Evolutionary conservation across 1,140 invertebrate genomes (phyloP).

Genomic region (Eurosta solidaginis): DNA sequence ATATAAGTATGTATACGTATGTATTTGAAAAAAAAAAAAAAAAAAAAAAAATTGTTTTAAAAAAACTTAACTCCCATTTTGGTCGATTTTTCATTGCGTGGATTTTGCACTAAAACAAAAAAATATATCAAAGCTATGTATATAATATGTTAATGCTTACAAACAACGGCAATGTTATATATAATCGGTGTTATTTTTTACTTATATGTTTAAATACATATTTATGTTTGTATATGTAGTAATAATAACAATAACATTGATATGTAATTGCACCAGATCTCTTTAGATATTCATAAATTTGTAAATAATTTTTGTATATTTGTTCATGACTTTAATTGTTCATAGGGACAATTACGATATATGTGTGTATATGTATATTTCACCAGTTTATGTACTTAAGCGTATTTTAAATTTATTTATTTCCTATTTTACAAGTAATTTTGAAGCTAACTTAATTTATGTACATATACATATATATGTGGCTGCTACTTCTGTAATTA

Average conservation of each 20-base stretch:
- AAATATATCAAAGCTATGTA: neutral
- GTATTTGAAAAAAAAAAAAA: no score
- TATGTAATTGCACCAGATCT: neutral
- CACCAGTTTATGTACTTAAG: neutral
- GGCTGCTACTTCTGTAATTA: slow-evolving; percentile 9
- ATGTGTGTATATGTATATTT: neutral
- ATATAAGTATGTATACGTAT: no score
- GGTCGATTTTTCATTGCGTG: neutral
- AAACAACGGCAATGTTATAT: neutral
- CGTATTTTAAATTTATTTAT: neutral
- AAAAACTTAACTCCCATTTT: no score
- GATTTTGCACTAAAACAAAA: neutral
- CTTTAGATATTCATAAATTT: neutral
- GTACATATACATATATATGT: neutral
- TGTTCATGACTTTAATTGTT: neutral
- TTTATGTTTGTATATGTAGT: neutral
- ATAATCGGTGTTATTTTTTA: neutral
- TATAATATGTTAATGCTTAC: neutral
- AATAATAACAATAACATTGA: neutral
- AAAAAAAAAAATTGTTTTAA: no score
- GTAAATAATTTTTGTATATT: neutral
- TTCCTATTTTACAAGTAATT: neutral
- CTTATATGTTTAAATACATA: neutral
- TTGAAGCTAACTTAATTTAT: neutral
- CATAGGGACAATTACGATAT: neutral